Conservation (phyloP, 92 coral and sea anemone genomes). For the Virgularia gustaviana region DNA sequence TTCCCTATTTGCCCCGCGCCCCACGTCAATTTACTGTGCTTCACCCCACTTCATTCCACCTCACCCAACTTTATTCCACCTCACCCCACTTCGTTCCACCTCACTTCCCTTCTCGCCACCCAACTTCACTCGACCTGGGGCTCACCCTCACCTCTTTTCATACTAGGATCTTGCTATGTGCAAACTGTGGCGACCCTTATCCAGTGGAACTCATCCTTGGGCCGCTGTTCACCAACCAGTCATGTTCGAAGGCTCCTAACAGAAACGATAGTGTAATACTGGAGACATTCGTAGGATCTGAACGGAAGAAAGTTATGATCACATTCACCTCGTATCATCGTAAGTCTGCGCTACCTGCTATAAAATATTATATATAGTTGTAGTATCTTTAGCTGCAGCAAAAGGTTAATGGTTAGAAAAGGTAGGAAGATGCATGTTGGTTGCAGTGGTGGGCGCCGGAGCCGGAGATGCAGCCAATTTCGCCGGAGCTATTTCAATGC, state of each 20-base stretch:
- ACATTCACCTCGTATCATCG: slow-evolving; percentile 91
- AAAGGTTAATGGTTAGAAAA: not conserved
- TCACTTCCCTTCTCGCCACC: too few species aligned
- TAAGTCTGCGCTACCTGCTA: slow-evolving; percentile 63
- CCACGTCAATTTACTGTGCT: too few species aligned
- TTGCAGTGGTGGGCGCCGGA: too few species aligned
- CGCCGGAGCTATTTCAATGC: too few species aligned
- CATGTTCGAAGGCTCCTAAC: slow-evolving; percentile 86
- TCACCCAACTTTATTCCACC: too few species aligned
- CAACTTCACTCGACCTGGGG: too few species aligned
- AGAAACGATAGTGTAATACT: slow-evolving; percentile 84
- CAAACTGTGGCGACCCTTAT: slow-evolving; percentile 96
- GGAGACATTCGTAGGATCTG: slow-evolving; percentile 89
- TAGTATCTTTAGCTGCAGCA: not conserved
- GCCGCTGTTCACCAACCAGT: slow-evolving; percentile 83
- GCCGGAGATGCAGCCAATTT: too few species aligned
- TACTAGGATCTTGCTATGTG: slow-evolving; percentile 94
- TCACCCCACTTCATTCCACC: too few species aligned
- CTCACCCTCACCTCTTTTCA: not conserved
- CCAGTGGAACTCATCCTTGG: slow-evolving; percentile 97
- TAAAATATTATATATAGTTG: too few species aligned
- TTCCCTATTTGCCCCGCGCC: too few species aligned
- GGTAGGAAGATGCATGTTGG: not conserved
- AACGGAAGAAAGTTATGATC: slow-evolving; percentile 80
- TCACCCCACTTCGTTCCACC: too few species aligned